These are phyloP conservation scores for Zelostemma sp. DNA, from an alignment of 1,140 invertebrate species.

Conservation along the genomic window DNA sequence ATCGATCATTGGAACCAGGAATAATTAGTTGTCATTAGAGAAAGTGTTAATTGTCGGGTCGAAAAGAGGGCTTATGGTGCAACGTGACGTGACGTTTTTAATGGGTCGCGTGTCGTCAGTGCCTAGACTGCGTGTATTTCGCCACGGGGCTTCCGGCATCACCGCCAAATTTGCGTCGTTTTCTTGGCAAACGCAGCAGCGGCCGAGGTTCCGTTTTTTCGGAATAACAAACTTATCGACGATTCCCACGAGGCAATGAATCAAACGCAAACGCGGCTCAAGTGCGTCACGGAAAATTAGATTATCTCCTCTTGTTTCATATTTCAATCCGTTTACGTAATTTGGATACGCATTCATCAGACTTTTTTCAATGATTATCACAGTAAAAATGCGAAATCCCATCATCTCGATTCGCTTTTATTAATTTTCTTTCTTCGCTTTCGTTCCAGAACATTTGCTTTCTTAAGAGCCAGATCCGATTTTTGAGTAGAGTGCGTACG, in stretches of 20 bases:
- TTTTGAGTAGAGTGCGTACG: slow-evolving; percentile 44
- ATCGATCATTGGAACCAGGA: too few species aligned
- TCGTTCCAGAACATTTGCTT: slow-evolving; percentile 35
- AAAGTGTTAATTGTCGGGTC: too few species aligned
- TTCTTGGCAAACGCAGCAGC: slow-evolving; percentile 50
- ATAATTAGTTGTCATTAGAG: too few species aligned
- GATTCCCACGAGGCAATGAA: slow-evolving; percentile 24
- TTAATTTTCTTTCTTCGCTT: slow-evolving; percentile 4
- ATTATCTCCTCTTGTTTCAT: too few species aligned
- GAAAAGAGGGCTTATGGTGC: neutral
- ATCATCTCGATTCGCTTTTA: neutral
- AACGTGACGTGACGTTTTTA: slow-evolving; percentile 10
- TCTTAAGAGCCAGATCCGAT: slow-evolving; percentile 36
- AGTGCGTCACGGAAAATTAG: too few species aligned
- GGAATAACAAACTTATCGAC: slow-evolving; percentile 11
- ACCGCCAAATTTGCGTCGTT: slow-evolving; percentile 54
- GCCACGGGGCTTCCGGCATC: slow-evolving; percentile 54
- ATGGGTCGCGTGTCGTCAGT: slow-evolving; percentile 20
- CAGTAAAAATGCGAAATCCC: too few species aligned
- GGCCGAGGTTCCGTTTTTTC: slow-evolving; percentile 18
- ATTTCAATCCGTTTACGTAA: too few species aligned
- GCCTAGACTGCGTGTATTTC: slow-evolving; percentile 48
- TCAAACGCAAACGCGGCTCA: neutral
- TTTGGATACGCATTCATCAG: too few species aligned
- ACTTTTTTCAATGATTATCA: too few species aligned